Evolutionary conservation across 2,113 vertebrate species (phyloP).

Genomic region (Spheniscus mendiculus): DNA sequence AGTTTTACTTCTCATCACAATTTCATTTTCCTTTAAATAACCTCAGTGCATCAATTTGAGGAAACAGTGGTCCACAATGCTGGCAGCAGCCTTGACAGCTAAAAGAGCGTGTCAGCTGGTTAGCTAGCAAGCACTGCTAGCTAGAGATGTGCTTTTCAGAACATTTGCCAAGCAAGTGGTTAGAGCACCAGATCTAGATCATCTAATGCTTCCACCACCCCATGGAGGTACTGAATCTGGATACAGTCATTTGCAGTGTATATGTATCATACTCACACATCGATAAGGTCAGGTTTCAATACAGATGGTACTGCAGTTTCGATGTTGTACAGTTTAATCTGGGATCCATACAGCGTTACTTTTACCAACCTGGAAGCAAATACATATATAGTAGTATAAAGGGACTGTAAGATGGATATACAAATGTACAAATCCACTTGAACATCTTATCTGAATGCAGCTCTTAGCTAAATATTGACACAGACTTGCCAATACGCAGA

Average conservation of each 20-base stretch:
- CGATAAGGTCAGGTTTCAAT: constrained; percentile 94
- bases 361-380: constrained; percentile 87
- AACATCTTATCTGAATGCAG: background rate
- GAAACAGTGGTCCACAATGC: background rate
- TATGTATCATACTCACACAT: constrained; percentile 86
- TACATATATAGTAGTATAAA: background rate
- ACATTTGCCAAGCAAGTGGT: background rate
- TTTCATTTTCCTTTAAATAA: background rate
- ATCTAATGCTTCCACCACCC: fast-evolving
- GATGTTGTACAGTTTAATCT: constrained; percentile 94
- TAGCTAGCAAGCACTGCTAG: background rate
- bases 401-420: no score
- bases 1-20: background rate
- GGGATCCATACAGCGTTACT: constrained; percentile 93
- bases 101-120: background rate
- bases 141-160: background rate
- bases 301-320: constrained; percentile 97
- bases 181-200: background rate
- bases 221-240: fast-evolving
- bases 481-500: background rate
- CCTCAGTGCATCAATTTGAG: background rate
- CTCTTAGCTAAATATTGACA: background rate
- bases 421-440: background rate
- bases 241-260: background rate
- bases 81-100: background rate